Evolutionary conservation across 35 echinoderm and acorn worm genomes (phyloP).

Genomic region (Ophioderma brevispina): DNA sequence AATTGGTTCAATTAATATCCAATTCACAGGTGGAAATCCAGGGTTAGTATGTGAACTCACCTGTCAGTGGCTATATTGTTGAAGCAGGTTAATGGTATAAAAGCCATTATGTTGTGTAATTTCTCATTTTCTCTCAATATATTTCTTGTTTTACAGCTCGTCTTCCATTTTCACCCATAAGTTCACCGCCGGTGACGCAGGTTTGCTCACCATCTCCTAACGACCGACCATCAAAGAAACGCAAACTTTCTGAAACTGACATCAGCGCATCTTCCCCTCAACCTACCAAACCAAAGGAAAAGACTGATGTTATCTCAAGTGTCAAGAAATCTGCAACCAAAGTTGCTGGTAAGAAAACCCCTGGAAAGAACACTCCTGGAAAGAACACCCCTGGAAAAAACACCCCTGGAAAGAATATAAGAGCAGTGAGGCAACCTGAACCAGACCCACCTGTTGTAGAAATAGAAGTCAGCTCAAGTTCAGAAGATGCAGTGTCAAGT

Average conservation of each 20-base stretch:
- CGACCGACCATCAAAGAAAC: conserved; percentile 36
- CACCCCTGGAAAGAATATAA: no score
- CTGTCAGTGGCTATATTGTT: no score
- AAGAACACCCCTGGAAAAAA: conserved; percentile 1
- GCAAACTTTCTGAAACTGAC: conserved; percentile 29
- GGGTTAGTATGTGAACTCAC: no score
- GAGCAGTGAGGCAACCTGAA: not conserved
- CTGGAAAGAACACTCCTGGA: no score
- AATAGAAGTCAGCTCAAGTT: conserved; percentile 52
- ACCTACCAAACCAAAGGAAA: not conserved
- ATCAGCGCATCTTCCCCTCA: not conserved
- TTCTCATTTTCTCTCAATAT: not conserved
- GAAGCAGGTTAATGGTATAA: no score
- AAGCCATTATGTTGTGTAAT: not conserved
- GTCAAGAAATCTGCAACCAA: conserved; percentile 14
- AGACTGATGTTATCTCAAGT: not conserved
- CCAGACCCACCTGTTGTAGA: conserved; percentile 15
- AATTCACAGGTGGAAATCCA: no score
- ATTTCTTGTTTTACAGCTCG: conserved; percentile 38
- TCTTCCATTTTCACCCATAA: conserved; percentile 34
- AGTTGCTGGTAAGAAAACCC: not conserved
- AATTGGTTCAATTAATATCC: no score
- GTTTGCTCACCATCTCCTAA: conserved; percentile 10
- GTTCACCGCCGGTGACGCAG: conserved; percentile 15
- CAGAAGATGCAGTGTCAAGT: conserved; percentile 13